Evolutionary conservation across 23 tunicate species (phyloP).

Genomic region (Pegea sp.): DNA sequence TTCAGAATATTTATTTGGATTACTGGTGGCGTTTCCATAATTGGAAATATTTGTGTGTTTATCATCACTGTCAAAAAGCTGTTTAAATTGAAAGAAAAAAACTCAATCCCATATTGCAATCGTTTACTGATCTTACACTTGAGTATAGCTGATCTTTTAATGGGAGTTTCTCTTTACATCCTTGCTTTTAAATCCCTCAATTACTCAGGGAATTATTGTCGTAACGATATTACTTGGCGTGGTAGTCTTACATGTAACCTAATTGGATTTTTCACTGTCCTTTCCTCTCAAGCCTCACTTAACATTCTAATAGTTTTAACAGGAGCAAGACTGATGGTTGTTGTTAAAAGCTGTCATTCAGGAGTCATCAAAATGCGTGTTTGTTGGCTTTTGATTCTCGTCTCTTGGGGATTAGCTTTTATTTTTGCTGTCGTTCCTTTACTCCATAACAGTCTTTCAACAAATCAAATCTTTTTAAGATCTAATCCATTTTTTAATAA

Average conservation of each 20-base stretch:
- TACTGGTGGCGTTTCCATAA: not conserved
- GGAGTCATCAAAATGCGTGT: not conserved
- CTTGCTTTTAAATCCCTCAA: not conserved
- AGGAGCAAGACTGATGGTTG: constrained; percentile 1
- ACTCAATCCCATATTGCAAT: not conserved
- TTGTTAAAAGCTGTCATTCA: not conserved
- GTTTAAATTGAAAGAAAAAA: not conserved
- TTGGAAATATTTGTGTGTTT: not conserved
- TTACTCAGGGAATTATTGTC: not conserved
- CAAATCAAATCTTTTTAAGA: not conserved
- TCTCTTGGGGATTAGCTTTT: not conserved
- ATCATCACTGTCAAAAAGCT: not conserved
- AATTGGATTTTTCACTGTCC: not conserved
- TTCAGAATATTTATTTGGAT: not conserved
- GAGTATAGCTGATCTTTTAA: not conserved
- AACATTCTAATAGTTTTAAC: not conserved
- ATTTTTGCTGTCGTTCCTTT: not conserved
- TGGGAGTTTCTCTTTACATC: not conserved
- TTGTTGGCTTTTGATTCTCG: not conserved
- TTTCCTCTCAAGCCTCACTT: not conserved
- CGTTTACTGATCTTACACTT: not conserved
- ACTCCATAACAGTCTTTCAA: not conserved
- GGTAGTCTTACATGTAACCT: not conserved
- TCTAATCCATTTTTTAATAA: no score
- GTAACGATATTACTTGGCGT: not conserved